Percentiles rank a stretch among this genome's conserved stretches.
phyloP scores from a whole-genome alignment of 2,888 invertebrate genomes.

The Aleiodes testaceus region DNA sequence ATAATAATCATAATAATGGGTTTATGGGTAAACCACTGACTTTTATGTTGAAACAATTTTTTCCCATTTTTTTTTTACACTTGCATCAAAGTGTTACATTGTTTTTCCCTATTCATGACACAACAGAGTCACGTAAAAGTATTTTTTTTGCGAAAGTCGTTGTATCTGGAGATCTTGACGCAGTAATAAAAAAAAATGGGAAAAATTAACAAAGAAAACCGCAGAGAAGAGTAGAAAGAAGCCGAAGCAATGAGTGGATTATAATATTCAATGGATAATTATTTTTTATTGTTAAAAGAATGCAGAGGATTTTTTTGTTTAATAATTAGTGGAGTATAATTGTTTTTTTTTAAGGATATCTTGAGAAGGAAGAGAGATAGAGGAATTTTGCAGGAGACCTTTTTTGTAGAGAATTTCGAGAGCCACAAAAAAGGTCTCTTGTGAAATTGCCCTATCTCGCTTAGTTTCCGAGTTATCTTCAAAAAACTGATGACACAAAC shows the following conservation, averaged over 20 bases:
- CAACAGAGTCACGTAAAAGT: conserved; percentile 29
- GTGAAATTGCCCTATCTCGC: too few relatives aligned
- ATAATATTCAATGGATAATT: too few relatives aligned
- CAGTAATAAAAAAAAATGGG: neutral
- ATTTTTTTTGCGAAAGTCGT: conserved; percentile 13
- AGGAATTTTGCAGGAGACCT: too few relatives aligned
- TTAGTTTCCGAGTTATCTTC: too few relatives aligned
- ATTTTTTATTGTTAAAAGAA: too few relatives aligned
- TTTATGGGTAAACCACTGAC: neutral
- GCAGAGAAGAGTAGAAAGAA: neutral
- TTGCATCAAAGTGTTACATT: neutral
- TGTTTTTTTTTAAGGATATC: too few relatives aligned
- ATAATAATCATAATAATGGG: neutral
- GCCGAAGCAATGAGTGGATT: neutral
- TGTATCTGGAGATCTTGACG: neutral
- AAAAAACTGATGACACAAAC: too few relatives aligned
- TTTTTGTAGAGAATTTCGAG: too few relatives aligned
- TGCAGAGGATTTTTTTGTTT: too few relatives aligned
- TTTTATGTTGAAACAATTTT: neutral
- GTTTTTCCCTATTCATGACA: conserved; percentile 19
- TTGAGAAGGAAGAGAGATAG: too few relatives aligned
- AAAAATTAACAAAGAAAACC: neutral
- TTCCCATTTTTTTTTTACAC: neutral
- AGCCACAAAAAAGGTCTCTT: too few relatives aligned
- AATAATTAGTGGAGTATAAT: too few relatives aligned